These are phyloP conservation scores for Adelphocoris suturalis DNA, from an alignment of 2,888 invertebrate genomes.

Conservation along the genomic window DNA sequence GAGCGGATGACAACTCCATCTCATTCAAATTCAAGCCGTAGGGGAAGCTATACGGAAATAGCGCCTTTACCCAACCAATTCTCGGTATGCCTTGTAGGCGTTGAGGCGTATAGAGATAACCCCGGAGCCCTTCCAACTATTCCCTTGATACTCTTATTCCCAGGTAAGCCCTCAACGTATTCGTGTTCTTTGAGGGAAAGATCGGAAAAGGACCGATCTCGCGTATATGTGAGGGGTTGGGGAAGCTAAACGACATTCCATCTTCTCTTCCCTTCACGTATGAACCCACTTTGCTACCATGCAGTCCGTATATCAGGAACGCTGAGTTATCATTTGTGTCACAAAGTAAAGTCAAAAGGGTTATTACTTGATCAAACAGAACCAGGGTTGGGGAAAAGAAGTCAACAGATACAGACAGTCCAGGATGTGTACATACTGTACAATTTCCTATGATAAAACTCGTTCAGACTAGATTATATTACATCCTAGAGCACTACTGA, in stretches of 20 bases:
- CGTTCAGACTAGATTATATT: no score
- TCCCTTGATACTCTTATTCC: conserved; percentile 44
- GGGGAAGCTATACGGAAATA: conserved; percentile 40
- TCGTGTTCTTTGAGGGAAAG: neutral
- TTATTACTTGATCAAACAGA: no score
- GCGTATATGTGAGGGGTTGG: neutral
- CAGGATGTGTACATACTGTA: no score
- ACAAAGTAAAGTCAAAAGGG: no score
- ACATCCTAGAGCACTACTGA: no score
- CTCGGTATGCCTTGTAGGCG: conserved; percentile 5
- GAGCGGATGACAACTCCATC: conserved; percentile 21
- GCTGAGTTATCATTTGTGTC: neutral
- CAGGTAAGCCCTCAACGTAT: conserved; percentile 4
- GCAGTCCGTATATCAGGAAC: neutral
- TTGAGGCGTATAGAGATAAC: conserved; percentile 34
- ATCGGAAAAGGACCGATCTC: neutral
- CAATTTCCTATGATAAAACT: no score
- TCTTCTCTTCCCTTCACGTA: neutral
- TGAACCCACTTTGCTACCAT: neutral
- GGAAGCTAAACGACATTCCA: conserved; percentile 16
- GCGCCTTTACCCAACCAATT: conserved; percentile 25
- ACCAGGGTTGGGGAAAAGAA: no score
- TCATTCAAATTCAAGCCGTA: conserved; percentile 42
- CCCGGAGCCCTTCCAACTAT: conserved; percentile 33
- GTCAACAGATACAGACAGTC: no score